Base-by-base conservation (phyloP, 2,797 vertebrate species). In the Centroberyx gerrardi region DNA sequence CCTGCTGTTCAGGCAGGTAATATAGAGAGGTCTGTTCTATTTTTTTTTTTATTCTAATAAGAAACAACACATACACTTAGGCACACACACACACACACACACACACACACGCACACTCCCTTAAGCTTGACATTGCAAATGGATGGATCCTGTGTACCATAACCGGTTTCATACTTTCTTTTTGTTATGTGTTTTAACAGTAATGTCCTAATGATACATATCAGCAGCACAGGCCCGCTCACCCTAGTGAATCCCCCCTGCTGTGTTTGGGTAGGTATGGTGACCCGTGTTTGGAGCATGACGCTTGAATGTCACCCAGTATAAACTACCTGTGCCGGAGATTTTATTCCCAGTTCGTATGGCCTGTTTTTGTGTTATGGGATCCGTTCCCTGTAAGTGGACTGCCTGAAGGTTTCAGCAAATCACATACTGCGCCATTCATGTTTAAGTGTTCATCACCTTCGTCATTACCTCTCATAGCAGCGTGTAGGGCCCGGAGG, bases 381-480 rank as follows among this genome's bases (percentile, higher is more conserved):
- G 87, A 86, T 88, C 80, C 78, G 68, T 88, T 82, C 68, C 71
- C 72, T 68, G 79, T 85, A 90, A 90, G 86, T 81, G 75, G 85
- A 76, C 76, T 38, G 76, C 92, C 92, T 15, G 74, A 78, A 88
- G 92, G 59, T 55, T 78, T 66, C 22, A 15, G 82, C 80, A 85
- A 92, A 92, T 91, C 88, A 83, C 90, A 78, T 69, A 27, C 54
- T 54, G 72, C 81, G 76, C 67, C 88, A 80, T 87, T 91, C 90
- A 87, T 85, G 90, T 93, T 90, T 87, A 87, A 91, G 90, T 88
- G 88, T 92, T 90, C 90, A 88, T 88, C 92, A 89, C 89, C 90
- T 88, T 88, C 90, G 87, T 91, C 87, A 90, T 84, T 14, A 81
- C 82, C 85, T 85, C 85, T 89, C 87, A 75, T 80, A 73, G 87